Evolutionary conservation across 2,797 vertebrate species (phyloP).

Genomic region (Phyllotis vaccarum): DNA sequence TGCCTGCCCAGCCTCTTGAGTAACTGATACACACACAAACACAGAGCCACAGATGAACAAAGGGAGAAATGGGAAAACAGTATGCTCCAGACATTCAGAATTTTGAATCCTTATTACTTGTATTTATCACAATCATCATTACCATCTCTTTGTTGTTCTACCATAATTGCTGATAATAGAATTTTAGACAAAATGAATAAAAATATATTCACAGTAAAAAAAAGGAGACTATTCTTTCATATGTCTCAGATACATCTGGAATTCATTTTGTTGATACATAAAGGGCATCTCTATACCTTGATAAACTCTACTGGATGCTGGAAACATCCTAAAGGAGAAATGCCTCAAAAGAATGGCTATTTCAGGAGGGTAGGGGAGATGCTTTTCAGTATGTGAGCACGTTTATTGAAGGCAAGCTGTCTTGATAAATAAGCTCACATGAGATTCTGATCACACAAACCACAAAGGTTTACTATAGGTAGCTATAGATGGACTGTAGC

Average conservation of each 20-base stretch:
- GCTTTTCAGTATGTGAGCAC: not conserved
- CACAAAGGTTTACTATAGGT: not conserved
- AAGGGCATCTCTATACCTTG: not conserved
- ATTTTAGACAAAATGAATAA: not conserved
- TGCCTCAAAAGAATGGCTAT: not conserved
- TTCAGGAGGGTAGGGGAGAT: not conserved
- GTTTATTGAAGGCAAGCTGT: not conserved
- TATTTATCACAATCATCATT: not conserved
- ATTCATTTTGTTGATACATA: not conserved
- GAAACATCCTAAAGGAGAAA: not conserved
- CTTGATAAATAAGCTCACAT: not conserved
- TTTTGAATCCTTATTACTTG: constrained; percentile 7
- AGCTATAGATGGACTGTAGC: not conserved
- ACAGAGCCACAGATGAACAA: not conserved
- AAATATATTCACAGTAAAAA: not conserved
- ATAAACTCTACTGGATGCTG: not conserved
- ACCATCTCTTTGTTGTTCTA: not conserved
- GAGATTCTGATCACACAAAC: not conserved
- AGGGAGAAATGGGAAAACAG: not conserved
- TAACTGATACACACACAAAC: not conserved
- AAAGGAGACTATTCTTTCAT: not conserved
- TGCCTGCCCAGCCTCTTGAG: not conserved
- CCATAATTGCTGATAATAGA: not conserved
- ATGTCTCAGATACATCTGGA: constrained; percentile 6
- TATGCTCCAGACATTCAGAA: not conserved